These are phyloP conservation scores for Alosa sapidissima DNA, from an alignment of 2,797 vertebrate genomes.

Conservation along the genomic window DNA sequence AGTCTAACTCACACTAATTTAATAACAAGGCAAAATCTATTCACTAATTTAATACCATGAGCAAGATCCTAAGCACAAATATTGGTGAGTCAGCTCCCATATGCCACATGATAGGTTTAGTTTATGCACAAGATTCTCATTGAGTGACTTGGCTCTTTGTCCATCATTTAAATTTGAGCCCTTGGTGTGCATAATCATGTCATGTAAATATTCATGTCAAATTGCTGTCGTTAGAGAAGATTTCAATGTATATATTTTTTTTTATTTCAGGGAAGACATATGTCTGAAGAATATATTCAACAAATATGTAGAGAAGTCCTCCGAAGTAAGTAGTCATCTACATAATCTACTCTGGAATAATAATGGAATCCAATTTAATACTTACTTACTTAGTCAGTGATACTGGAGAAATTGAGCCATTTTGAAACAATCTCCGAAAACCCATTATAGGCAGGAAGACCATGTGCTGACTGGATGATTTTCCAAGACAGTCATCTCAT, in stretches of 20 bases:
- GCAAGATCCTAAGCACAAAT: too few species aligned
- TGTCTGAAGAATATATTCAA: slow-evolving; percentile 89
- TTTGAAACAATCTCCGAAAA: neutral
- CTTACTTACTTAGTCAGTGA: neutral
- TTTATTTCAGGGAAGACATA: slow-evolving; percentile 78
- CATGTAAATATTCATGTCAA: slow-evolving; percentile 30
- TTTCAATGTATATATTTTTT: slow-evolving; percentile 29
- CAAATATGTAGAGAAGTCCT: slow-evolving; percentile 92
- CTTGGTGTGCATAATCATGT: too few species aligned
- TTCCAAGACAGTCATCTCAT: neutral
- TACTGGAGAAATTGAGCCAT: neutral
- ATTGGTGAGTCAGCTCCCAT: too few species aligned
- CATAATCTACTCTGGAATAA: neutral
- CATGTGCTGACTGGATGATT: neutral
- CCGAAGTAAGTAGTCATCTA: slow-evolving; percentile 79
- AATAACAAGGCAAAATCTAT: too few species aligned
- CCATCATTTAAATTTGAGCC: too few species aligned
- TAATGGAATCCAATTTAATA: neutral
- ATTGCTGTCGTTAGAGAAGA: neutral
- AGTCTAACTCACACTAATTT: too few species aligned
- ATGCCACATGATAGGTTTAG: too few species aligned
- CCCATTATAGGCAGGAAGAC: neutral
- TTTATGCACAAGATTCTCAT: too few species aligned
- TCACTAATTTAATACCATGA: too few species aligned
- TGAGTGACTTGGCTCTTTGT: too few species aligned